Evolutionary conservation across 2,113 vertebrate species (phyloP).

Genomic region (Misgurnus mizolepis): DNA sequence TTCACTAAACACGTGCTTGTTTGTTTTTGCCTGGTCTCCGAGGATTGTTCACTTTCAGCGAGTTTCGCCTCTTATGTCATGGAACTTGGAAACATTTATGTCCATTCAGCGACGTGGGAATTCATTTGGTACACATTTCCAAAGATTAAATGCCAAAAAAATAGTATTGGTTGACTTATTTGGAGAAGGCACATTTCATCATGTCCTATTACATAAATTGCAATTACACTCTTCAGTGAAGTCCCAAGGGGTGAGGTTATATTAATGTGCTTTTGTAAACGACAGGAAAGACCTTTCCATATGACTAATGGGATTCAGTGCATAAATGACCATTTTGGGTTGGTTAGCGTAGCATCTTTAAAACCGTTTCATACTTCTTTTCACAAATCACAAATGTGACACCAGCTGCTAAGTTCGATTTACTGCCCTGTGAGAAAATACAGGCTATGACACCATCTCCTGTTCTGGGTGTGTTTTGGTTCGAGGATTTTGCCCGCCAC

Average conservation of each 20-base stretch:
- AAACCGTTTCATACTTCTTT: neutral
- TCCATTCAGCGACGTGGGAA: slow-evolving; percentile 2
- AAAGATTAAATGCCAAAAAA: slow-evolving; percentile 22
- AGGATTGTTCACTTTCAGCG: neutral
- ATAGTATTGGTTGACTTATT: slow-evolving; percentile 2
- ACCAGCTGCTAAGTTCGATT: slow-evolving; percentile 9
- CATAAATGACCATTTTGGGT: neutral
- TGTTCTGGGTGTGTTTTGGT: slow-evolving; percentile 42
- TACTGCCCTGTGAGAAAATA: slow-evolving; percentile 33
- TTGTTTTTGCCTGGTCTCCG: neutral
- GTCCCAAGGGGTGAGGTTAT: neutral
- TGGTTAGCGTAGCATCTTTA: neutral
- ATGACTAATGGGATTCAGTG: neutral
- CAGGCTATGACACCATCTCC: slow-evolving; percentile 5
- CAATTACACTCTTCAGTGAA: neutral
- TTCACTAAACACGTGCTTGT: neutral
- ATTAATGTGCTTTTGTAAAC: neutral
- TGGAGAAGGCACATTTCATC: neutral
- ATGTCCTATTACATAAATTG: slow-evolving; percentile 4
- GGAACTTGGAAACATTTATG: neutral
- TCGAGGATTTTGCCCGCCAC: slow-evolving; percentile 9
- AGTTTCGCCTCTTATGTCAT: slow-evolving; percentile 9
- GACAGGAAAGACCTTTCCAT: neutral
- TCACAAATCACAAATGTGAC: neutral
- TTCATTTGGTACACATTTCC: neutral